These are phyloP conservation scores for Cardiocondyla obscurior DNA, from an alignment of 1,140 invertebrate genomes.

Conservation along the genomic window DNA sequence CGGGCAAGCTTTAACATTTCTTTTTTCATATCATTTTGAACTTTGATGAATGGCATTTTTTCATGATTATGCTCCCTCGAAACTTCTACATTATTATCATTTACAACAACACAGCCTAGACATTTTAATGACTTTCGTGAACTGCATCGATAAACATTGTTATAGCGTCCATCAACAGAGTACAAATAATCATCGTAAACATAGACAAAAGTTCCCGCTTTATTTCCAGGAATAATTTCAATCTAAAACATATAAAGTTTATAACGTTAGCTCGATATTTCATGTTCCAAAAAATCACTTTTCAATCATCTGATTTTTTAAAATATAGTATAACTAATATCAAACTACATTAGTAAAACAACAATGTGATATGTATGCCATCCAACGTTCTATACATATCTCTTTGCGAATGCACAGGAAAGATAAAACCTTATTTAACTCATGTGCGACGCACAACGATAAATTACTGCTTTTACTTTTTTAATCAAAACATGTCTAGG, in stretches of 20 bases:
- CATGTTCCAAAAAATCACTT: no score
- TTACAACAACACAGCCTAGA: background rate
- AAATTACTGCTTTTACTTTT: no score
- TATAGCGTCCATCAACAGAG: background rate
- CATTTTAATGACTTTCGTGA: background rate
- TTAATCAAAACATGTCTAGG: no score
- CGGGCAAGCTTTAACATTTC: background rate
- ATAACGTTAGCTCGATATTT: no score
- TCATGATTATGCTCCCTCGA: constrained; percentile 9
- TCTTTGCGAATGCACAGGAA: no score
- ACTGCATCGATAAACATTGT: constrained; percentile 12
- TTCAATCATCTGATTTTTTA: no score
- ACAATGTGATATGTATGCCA: no score
- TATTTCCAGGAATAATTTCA: background rate
- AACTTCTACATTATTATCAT: background rate
- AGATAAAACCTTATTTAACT: no score
- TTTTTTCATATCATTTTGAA: constrained; percentile 9
- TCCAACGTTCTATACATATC: no score
- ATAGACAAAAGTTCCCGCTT: background rate
- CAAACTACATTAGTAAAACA: no score
- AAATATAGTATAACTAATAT: no score
- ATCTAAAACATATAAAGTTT: background rate
- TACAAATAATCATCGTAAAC: constrained; percentile 1
- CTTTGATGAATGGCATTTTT: background rate
- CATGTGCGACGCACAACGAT: no score